Evolutionary conservation across 23 tunicate species (phyloP), one percentile per base, ranked within the genome.

Genomic region (Styela clava): DNA sequence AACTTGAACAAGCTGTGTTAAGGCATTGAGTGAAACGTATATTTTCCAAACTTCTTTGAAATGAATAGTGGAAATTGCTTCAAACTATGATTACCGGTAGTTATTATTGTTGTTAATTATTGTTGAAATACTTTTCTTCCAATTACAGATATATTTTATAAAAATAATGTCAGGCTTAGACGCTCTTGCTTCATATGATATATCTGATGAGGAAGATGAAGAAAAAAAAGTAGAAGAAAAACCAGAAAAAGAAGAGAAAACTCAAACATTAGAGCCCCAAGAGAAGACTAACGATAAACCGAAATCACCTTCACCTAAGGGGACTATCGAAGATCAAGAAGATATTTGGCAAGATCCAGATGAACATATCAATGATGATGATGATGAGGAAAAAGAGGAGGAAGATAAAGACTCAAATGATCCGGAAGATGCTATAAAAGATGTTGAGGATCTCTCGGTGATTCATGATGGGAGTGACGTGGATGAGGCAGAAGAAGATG

Each of bases 171-270:
- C 97, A 64, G 89, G 79, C 35, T 85, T 91, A 71, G 72, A 85
- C 70, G 97, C 97, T 3, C 63, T 91, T 24, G 83, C 97, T 69
- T 85, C 90, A 0, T 91, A 91, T 82, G 97, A 85, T 72, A 84
- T 85, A 0, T 91, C 97, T 27, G 97, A 91, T 64, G 97, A 61
- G 26, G 97, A 91, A 56, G 68, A 64, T 56, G 95, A 77, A 31
- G 89, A 80, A 26, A 86, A 90, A 65, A 29, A 36, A 12, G 34
- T 37, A 23, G 69, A 85, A 19, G 33, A 34, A 16, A 68, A 3
- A 21, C 19, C 67, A 22, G 64, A 35, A 0, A 1, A 27, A 5
- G 34, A 2, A 24, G 81, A 19, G 18, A 62, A 0, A 29, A 62
- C 83, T 21, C 30, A 9, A 24, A 29, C 16, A 5, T 5, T 44